Evolutionary conservation across 2,113 vertebrate genomes (phyloP).

Genomic region (Furnarius figulus): DNA sequence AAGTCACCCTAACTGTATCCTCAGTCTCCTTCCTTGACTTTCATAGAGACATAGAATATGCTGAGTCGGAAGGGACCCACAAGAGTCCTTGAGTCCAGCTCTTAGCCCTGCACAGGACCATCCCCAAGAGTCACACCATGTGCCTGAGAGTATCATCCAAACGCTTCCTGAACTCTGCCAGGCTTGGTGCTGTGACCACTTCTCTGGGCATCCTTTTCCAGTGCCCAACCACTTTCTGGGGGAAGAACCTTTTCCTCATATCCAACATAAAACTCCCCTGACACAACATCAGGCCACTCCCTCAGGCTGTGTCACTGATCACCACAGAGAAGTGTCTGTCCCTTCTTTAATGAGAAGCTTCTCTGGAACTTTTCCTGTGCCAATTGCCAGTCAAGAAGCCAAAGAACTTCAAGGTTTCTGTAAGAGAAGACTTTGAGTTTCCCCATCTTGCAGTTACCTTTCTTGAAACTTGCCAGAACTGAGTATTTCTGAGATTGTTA

Average conservation of each 20-base stretch:
- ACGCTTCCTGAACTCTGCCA: accelerated
- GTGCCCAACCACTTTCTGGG: accelerated
- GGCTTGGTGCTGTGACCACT: background rate
- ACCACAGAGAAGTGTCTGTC: background rate
- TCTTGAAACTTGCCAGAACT: background rate
- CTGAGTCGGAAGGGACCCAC: background rate
- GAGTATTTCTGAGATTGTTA: background rate
- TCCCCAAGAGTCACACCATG: accelerated
- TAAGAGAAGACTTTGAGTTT: background rate
- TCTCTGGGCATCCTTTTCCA: background rate
- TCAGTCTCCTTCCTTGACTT: background rate
- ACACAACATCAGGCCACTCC: background rate
- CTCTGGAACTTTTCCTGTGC: background rate
- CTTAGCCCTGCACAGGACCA: no score
- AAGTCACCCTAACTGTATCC: background rate
- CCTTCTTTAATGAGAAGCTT: background rate
- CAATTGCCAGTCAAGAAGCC: background rate
- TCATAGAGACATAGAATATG: background rate
- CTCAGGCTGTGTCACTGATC: background rate
- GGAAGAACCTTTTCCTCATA: background rate
- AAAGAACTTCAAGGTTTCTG: background rate
- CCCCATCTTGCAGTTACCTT: background rate
- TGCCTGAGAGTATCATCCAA: background rate
- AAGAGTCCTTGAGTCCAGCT: accelerated
- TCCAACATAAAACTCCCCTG: background rate